Evolutionary conservation across 1,140 invertebrate species (phyloP).

Genomic region (Zophobas morio): DNA sequence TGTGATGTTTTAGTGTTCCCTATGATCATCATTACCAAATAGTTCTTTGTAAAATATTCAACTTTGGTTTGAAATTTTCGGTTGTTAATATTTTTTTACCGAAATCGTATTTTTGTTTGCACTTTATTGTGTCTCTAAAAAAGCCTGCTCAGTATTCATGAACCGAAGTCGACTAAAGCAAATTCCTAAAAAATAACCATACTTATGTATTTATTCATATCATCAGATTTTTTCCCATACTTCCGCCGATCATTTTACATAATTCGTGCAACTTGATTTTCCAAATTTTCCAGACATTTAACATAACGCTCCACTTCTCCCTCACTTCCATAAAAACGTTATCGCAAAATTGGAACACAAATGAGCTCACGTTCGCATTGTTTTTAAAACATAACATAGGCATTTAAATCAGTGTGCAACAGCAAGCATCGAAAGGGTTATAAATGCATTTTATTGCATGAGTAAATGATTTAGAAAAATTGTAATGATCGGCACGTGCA

Average conservation of each 20-base stretch:
- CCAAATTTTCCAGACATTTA: too few relatives aligned
- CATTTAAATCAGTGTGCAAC: conserved; percentile 9
- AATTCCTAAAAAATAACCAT: neutral
- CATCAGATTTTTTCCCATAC: conserved; percentile 8
- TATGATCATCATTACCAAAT: too few relatives aligned
- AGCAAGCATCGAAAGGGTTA: neutral
- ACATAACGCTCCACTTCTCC: too few relatives aligned
- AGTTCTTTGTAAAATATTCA: too few relatives aligned
- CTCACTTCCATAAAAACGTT: too few relatives aligned
- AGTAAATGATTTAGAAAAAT: conserved; percentile 59
- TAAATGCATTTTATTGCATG: conserved; percentile 50
- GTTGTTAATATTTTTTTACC: too few relatives aligned
- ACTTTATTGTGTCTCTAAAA: too few relatives aligned
- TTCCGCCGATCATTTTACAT: neutral
- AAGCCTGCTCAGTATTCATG: neutral
- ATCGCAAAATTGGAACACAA: neutral
- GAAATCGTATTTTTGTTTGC: too few relatives aligned
- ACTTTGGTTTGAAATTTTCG: too few relatives aligned
- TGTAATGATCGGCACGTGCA: conserved; percentile 57
- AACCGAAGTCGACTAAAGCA: neutral
- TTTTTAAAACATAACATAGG: neutral
- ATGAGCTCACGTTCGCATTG: neutral
- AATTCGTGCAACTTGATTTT: neutral
- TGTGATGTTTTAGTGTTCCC: too few relatives aligned
- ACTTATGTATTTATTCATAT: neutral